Evolutionary conservation across 2,113 vertebrate species (phyloP).

Genomic region (Poeciliopsis turrubarensis): DNA sequence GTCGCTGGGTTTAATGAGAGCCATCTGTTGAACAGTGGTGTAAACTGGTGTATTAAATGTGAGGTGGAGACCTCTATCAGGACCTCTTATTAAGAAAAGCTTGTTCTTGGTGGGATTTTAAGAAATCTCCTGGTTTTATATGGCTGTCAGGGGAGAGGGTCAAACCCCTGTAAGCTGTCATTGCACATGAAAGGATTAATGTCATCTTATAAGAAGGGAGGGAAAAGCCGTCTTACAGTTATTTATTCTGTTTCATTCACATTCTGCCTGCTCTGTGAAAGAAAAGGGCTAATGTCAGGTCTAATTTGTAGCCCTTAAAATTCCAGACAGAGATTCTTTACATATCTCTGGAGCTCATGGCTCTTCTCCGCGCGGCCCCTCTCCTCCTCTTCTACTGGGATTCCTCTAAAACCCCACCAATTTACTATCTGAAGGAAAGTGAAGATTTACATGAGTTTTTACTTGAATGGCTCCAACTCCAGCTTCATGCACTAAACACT

Average conservation of each 20-base stretch:
- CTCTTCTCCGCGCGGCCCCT: constrained; percentile 86
- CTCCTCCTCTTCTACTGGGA: constrained; percentile 90
- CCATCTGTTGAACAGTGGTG: constrained; percentile 61
- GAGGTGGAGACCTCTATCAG: constrained; percentile 75
- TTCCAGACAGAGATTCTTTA: constrained; percentile 99
- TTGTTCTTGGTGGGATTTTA: constrained; percentile 86
- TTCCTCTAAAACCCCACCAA: constrained; percentile 97
- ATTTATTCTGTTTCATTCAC: constrained; percentile 99
- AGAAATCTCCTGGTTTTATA: constrained; percentile 94
- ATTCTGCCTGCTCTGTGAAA: constrained; percentile 85
- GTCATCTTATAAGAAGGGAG: constrained; percentile 95
- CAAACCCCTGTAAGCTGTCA: constrained; percentile 96
- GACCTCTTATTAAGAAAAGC: constrained; percentile 78
- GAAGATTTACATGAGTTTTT: constrained; percentile 95
- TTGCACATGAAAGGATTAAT: constrained; percentile 99
- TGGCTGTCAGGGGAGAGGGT: constrained; percentile 93
- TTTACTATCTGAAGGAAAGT: constrained; percentile 95
- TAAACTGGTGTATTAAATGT: constrained; percentile 67
- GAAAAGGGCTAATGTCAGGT: constrained; percentile 91
- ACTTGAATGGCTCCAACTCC: constrained; percentile 94
- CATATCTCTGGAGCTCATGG: constrained; percentile 98
- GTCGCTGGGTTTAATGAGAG: constrained; percentile 59
- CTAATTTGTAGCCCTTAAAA: constrained; percentile 99
- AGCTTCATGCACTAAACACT: constrained; percentile 97
- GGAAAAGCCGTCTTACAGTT: constrained; percentile 96